phyloP scores from a whole-genome alignment of 2,797 vertebrate species.

The Jordanella pulchra region DNA sequence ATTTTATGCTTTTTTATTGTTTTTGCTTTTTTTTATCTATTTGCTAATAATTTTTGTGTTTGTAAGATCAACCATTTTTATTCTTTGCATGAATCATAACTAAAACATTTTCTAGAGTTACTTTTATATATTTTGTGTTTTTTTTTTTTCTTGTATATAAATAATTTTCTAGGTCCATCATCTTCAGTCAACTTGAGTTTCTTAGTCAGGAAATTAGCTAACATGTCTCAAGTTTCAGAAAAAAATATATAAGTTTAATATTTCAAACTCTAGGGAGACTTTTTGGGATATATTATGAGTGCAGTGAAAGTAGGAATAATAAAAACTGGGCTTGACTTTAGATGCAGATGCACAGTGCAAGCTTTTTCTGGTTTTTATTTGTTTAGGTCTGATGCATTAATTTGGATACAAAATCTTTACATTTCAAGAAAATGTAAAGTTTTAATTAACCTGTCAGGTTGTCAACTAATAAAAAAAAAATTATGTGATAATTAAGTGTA shows the following conservation, averaged over 20 bases:
- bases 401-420: background rate
- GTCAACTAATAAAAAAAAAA: background rate
- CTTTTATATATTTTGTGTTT: background rate
- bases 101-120: background rate
- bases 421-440: background rate
- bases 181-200: too few relatives aligned
- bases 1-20: too few relatives aligned
- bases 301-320: background rate
- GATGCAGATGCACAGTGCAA: background rate
- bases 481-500: background rate
- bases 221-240: too few relatives aligned
- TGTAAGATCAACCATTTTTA: background rate
- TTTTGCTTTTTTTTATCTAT: background rate
- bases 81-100: background rate
- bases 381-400: background rate
- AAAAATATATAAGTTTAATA: too few relatives aligned
- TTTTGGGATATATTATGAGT: background rate
- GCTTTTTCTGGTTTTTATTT: background rate
- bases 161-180: too few relatives aligned
- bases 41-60: background rate
- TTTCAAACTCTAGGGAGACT: background rate
- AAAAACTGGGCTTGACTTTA: background rate
- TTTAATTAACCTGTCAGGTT: background rate
- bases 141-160: background rate
- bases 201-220: too few relatives aligned